Evolutionary conservation across 2,797 vertebrate genomes (phyloP).

Genomic region (Rallus crepitans): DNA sequence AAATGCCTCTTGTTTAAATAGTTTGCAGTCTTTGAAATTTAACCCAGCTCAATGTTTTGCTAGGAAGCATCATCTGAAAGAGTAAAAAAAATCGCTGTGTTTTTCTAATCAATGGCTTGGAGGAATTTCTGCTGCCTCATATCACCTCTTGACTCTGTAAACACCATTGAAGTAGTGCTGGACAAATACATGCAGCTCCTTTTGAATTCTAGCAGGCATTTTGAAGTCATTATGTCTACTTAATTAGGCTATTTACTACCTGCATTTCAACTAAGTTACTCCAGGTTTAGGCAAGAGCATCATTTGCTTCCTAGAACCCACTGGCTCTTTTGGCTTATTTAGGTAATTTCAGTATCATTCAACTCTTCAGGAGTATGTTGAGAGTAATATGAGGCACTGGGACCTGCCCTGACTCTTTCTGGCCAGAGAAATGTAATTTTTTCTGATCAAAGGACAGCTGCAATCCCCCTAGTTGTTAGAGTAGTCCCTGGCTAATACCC

Average conservation of each 20-base stretch:
- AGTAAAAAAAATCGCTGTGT: not conserved
- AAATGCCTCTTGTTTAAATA: conserved; percentile 8
- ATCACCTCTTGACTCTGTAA: not conserved
- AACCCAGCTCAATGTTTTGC: not conserved
- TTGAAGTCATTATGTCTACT: not conserved
- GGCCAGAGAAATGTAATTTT: not conserved
- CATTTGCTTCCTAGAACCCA: not conserved
- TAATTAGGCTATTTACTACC: not conserved
- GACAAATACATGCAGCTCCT: not conserved
- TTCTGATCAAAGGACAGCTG: not conserved
- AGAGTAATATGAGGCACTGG: not conserved
- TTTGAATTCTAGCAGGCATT: conserved; percentile 7
- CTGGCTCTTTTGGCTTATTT: not conserved
- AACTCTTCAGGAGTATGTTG: not conserved
- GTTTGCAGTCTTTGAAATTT: not conserved
- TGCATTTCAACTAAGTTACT: not conserved
- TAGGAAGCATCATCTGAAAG: not conserved
- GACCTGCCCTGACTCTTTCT: not conserved
- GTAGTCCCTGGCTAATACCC: not conserved
- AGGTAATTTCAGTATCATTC: not conserved
- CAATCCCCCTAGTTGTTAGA: not conserved
- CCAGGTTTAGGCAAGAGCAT: not conserved
- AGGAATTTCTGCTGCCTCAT: not conserved
- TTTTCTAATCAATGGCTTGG: not conserved
- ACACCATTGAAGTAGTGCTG: not conserved